Evolutionary conservation across 2,888 invertebrate species (phyloP).

Genomic region (Caradrina clavipalpis): DNA sequence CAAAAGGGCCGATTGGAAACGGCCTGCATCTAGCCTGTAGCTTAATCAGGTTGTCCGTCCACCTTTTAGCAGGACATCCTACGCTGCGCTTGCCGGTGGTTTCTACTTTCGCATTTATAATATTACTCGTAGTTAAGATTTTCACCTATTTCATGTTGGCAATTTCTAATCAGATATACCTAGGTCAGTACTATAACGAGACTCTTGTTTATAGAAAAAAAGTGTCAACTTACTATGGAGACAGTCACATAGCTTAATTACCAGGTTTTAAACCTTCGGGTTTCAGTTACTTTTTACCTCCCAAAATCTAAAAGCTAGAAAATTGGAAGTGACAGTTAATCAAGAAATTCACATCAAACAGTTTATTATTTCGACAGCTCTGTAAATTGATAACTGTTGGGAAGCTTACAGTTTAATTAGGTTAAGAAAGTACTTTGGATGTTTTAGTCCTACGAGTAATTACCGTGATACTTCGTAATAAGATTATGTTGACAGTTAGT

Average conservation of each 20-base stretch:
- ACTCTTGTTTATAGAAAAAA: no score
- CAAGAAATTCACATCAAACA: constrained; percentile 16
- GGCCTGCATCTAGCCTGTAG: no score
- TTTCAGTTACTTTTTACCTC: background rate
- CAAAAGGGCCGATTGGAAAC: no score
- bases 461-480: constrained; percentile 3
- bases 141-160: no score
- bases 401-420: constrained; percentile 32
- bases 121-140: no score
- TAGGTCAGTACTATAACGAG: no score
- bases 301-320: constrained; percentile 1
- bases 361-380: constrained; percentile 48
- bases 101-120: no score
- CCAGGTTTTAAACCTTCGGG: background rate
- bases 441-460: constrained; percentile 4
- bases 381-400: constrained; percentile 33
- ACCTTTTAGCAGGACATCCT: no score
- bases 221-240: background rate
- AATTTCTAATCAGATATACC: no score
- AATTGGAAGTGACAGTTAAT: constrained; percentile 36
- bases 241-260: background rate
- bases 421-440: constrained; percentile 21
- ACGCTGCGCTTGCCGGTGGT: no score
- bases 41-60: no score
- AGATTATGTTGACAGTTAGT: constrained; percentile 1